Evolutionary conservation across 2,113 vertebrate genomes (phyloP).

Genomic region (Salvelinus fontinalis): DNA sequence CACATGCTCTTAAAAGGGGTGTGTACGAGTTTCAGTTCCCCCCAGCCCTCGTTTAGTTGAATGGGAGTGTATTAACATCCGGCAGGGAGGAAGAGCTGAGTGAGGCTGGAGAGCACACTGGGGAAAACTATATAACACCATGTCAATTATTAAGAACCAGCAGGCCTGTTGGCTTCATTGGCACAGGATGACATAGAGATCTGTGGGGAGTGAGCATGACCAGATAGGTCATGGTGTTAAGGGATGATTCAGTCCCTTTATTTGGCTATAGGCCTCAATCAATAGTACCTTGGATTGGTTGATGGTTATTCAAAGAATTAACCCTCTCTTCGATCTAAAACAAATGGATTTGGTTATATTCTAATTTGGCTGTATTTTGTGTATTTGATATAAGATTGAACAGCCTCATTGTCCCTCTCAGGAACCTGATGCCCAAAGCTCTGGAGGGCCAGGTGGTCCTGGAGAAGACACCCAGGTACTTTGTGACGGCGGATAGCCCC

Average conservation of each 20-base stretch:
- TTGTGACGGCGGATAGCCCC: slow-evolving; percentile 84
- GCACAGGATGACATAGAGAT: neutral
- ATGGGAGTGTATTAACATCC: neutral
- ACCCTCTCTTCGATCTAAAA: too few species aligned
- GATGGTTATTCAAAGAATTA: too few species aligned
- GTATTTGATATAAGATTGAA: too few species aligned
- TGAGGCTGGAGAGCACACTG: neutral
- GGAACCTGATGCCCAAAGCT: slow-evolving; percentile 87
- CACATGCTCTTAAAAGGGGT: neutral
- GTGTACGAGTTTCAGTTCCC: neutral
- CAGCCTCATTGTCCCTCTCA: neutral
- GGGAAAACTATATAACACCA: neutral
- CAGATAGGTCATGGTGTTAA: neutral
- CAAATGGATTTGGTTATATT: too few species aligned
- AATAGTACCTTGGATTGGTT: too few species aligned
- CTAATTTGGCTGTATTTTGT: too few species aligned
- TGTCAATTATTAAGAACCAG: neutral
- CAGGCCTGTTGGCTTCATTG: neutral
- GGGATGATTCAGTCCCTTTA: neutral
- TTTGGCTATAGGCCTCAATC: neutral
- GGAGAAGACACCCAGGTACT: slow-evolving; percentile 85
- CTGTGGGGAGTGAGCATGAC: neutral
- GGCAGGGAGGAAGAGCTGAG: neutral
- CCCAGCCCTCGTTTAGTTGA: neutral
- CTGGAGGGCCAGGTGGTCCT: slow-evolving; percentile 86